Base-by-base conservation (phyloP, 2,888 invertebrate species). In the Luffia ferchaultella region DNA sequence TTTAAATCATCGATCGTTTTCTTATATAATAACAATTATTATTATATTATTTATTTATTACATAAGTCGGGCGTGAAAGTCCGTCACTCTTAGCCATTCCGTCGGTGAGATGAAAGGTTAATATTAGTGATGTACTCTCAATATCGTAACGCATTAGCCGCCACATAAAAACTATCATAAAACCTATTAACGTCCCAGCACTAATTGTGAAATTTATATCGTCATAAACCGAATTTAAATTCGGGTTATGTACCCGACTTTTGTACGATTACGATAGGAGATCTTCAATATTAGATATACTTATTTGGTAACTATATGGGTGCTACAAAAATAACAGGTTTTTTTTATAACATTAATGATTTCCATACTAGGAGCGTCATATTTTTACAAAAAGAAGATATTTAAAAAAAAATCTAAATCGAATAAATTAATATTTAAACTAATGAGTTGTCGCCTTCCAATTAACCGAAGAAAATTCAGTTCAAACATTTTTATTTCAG, bases 131-230 rank as follows among this genome's bases (percentile, higher is more conserved):
- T 12, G 30, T 30, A 12, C 30, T 30, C 30, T 30, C 3, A 30
- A 30, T 30, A 30, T 30, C 30, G 30, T 30, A 12, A 3, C 5
- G 30, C 30, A 30, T 30, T 12, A 30, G 30, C 30, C 3, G 30
- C 30, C 30, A 12, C 30, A 46, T 42, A 52, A 43, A 54, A 53
- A 52, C 55, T 55, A 54, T 52, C 52, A 60, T 60, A 56, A 58
- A 50, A 55, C 48, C 42, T 48, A 56, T 55, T 60, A 58, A 57
- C 57, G 57, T 56, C 56, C 55, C 51, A 50, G 50, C 52, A 58
- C 60, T 64, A 64, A 66, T 64, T 63, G 58, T 58, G 55, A 62
- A 58, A 62, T 62, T 62, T 62, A 58, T 58, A 30, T 30, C 12
- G 12, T 30, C 30, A 12, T 30, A 30, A 30, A 30, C 30, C 30